phyloP scores from a whole-genome alignment of 2,888 invertebrate species.

The Litoditis marina region DNA sequence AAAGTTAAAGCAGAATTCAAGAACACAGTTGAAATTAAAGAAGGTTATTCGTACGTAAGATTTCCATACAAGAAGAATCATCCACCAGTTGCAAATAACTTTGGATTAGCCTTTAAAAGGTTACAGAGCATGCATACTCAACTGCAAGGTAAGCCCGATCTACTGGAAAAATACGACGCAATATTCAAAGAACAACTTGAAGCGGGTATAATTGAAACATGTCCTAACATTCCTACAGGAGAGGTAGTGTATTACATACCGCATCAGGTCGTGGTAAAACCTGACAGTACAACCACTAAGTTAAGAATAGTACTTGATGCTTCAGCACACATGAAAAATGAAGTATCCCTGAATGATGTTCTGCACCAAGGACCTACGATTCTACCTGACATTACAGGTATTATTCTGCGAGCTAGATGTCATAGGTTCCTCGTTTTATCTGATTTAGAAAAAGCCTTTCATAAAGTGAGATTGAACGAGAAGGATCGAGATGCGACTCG shows the following conservation, averaged over 20 bases:
- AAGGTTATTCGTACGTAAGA: neutral
- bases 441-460: constrained; percentile 20
- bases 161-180: neutral
- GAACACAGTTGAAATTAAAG: neutral
- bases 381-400: constrained; percentile 13
- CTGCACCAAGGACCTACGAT: constrained; percentile 11
- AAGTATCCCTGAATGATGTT: constrained; percentile 8
- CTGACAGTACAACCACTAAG: constrained; percentile 15
- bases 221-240: no score
- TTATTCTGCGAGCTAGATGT: constrained; percentile 11
- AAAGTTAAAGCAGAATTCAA: neutral
- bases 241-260: constrained; percentile 13
- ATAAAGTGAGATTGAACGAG: constrained; percentile 1
- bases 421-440: constrained; percentile 8
- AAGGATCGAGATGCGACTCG: constrained; percentile 14
- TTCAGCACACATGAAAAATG: neutral
- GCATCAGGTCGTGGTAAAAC: constrained; percentile 14
- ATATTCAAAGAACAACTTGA: neutral
- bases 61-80: neutral
- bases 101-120: neutral
- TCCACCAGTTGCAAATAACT: neutral
- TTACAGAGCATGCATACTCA: neutral
- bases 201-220: neutral
- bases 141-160: neutral
- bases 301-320: constrained; percentile 18